These are phyloP conservation scores for Phrynocephalus forsythii DNA, from an alignment of 2,797 vertebrate species.

Conservation along the genomic window DNA sequence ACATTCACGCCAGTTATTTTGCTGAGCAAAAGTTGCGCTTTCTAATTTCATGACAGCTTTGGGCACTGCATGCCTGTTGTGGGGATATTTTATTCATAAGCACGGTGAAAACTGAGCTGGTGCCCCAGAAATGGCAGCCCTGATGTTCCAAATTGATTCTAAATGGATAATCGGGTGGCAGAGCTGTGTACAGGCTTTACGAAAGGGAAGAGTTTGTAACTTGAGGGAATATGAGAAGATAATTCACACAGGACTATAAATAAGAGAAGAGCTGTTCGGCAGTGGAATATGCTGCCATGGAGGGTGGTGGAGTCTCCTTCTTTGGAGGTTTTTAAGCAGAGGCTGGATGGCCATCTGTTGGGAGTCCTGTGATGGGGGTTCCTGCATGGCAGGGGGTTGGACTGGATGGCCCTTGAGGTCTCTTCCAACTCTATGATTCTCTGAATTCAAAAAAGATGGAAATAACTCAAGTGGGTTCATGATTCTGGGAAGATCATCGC, in stretches of 20 bases:
- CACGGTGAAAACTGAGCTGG: not conserved
- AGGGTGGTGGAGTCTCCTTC: too few relatives aligned
- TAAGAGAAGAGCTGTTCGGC: not conserved
- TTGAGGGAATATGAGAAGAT: not conserved
- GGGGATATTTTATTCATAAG: slow-evolving; percentile 15
- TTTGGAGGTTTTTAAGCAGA: too few relatives aligned
- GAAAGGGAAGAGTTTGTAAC: not conserved
- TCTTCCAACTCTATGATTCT: too few relatives aligned
- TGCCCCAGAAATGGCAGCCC: not conserved
- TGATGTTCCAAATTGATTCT: slow-evolving; percentile 7
- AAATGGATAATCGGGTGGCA: slow-evolving; percentile 1
- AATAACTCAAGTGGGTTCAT: not conserved
- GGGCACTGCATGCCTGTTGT: not conserved
- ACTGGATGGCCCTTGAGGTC: too few relatives aligned
- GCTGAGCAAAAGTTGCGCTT: not conserved
- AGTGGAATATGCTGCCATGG: too few relatives aligned
- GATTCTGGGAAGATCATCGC: not conserved
- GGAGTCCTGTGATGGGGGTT: too few relatives aligned
- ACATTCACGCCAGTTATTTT: not conserved
- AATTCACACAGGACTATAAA: not conserved
- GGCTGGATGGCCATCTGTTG: too few relatives aligned
- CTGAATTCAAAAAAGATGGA: not conserved
- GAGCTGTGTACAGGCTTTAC: not conserved
- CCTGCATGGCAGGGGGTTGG: too few relatives aligned
- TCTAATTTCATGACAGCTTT: not conserved